phyloP scores from a whole-genome alignment of 2,888 invertebrate genomes.

The Pollenia griseotomentosa region DNA sequence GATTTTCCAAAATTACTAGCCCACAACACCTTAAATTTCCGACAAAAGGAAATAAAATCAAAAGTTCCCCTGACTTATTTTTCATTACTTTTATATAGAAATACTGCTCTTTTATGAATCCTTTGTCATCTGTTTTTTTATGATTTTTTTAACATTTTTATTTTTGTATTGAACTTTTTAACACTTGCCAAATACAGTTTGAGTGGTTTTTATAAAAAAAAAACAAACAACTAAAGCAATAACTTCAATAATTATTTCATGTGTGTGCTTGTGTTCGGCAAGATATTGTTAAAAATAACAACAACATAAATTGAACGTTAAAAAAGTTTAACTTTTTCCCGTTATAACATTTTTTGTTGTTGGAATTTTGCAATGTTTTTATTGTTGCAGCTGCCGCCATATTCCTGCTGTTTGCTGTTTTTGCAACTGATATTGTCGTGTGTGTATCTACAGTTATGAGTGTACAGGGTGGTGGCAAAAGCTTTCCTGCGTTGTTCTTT shows the following conservation, averaged over 20 bases:
- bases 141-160: conserved; percentile 18
- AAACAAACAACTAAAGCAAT: conserved; percentile 32
- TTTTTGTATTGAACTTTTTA: conserved; percentile 57
- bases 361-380: conserved; percentile 25
- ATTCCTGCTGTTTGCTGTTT: neutral
- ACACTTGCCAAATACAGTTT: conserved; percentile 65
- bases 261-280: neutral
- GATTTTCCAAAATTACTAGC: too few relatives aligned
- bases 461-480: conserved; percentile 19
- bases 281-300: conserved; percentile 34
- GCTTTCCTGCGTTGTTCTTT: conserved; percentile 68
- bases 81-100: neutral
- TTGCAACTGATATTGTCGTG: conserved; percentile 19
- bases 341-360: conserved; percentile 44
- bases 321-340: conserved; percentile 66
- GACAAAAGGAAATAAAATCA: neutral
- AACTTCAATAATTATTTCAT: conserved; percentile 34
- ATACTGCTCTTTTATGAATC: neutral
- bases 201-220: conserved; percentile 44
- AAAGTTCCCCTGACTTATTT: neutral
- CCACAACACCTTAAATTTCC: too few relatives aligned
- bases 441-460: neutral
- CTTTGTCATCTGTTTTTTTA: conserved; percentile 27
- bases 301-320: conserved; percentile 54
- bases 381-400: conserved; percentile 2